These are phyloP conservation scores for Tichodroma muraria DNA, from an alignment of 2,113 vertebrate species.

Conservation along the genomic window DNA sequence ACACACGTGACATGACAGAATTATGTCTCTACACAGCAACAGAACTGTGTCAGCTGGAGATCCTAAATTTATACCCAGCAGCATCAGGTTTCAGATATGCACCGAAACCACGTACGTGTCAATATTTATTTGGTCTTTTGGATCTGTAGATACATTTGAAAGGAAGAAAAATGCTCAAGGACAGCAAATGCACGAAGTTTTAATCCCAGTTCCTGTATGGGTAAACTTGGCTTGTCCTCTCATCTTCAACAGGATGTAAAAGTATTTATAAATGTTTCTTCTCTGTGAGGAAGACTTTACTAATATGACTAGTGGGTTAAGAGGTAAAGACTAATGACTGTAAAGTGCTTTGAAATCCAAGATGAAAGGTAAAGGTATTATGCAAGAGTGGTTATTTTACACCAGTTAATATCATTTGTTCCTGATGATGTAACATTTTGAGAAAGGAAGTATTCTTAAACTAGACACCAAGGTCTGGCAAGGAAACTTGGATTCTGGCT, in stretches of 20 bases:
- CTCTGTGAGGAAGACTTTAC: not conserved
- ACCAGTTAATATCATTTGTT: not conserved
- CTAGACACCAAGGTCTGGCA: not conserved
- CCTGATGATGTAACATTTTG: not conserved
- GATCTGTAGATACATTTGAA: not conserved
- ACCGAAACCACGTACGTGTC: not conserved
- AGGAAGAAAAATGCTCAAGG: not conserved
- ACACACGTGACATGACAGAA: not conserved
- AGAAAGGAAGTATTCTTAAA: not conserved
- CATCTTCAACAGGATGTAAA: not conserved
- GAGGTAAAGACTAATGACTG: not conserved
- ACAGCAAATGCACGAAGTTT: not conserved
- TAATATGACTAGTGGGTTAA: slow-evolving; percentile 34
- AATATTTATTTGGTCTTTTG: not conserved
- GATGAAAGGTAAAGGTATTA: slow-evolving; percentile 20
- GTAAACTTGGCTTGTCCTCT: not conserved
- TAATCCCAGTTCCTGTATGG: not conserved
- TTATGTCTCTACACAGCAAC: not conserved
- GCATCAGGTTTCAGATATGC: not conserved
- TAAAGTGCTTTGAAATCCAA: slow-evolving; percentile 32
- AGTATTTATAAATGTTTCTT: not conserved
- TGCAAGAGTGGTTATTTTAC: not conserved
- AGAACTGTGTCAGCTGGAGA: not conserved
- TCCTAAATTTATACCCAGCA: not conserved
- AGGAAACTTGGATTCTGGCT: not conserved